Conservation (phyloP, 2,113 vertebrate genomes). For the Macrotus californicus region DNA sequence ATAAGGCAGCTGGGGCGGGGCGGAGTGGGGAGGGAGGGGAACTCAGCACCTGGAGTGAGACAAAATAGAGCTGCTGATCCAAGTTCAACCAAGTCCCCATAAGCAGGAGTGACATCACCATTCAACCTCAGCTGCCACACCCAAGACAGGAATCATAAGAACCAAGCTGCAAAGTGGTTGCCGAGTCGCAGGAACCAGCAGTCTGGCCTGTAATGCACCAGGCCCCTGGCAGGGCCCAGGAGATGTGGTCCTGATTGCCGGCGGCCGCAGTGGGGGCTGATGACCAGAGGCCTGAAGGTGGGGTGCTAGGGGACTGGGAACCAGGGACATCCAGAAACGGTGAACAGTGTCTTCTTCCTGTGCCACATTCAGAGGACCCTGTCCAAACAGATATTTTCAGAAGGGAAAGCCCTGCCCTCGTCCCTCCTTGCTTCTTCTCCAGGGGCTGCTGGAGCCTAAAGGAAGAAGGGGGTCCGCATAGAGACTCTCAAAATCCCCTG, state of each 20-base stretch:
- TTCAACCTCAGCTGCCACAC: rapidly evolving
- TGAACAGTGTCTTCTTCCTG: not conserved
- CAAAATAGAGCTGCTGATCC: not conserved
- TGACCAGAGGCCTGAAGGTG: not conserved
- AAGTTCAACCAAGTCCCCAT: not conserved
- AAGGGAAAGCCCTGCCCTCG: not conserved
- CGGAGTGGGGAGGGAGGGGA: no score
- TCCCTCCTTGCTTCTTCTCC: rapidly evolving
- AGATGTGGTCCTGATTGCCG: not conserved
- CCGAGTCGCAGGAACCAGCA: not conserved
- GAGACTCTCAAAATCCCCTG: not conserved
- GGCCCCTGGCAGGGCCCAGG: not conserved
- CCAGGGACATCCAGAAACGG: not conserved
- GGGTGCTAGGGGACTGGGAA: no score
- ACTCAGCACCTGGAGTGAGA: not conserved
- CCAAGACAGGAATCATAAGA: not conserved
- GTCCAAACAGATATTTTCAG: not conserved
- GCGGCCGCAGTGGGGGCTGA: not conserved
- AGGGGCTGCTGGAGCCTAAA: not conserved
- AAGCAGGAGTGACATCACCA: not conserved
- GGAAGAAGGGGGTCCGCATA: not conserved
- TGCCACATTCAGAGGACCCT: not conserved
- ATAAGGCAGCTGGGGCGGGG: not conserved
- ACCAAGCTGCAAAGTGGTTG: no score
- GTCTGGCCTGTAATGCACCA: rapidly evolving